Conservation (phyloP, 2,888 invertebrate genomes). For the Luffia ferchaultella region DNA sequence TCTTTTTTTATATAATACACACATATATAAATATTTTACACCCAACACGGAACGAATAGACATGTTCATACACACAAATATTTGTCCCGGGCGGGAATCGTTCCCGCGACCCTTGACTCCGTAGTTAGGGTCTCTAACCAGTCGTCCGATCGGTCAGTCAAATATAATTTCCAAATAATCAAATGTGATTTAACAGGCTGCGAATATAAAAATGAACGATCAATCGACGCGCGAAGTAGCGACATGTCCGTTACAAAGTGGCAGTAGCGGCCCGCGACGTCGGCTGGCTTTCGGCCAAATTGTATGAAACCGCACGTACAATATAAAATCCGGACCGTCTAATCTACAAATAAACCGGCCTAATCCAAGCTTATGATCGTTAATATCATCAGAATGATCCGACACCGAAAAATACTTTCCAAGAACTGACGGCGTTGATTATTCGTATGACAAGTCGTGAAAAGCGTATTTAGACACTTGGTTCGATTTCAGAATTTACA, state of each 20-base stretch:
- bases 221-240: background rate
- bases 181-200: background rate
- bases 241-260: background rate
- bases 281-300: background rate
- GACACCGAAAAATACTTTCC: background rate
- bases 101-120: no score
- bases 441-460: background rate
- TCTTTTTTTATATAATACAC: no score
- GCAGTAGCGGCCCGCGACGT: background rate
- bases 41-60: no score
- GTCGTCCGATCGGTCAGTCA: no score
- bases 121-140: no score
- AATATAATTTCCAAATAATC: no score
- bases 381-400: background rate
- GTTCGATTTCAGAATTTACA: no score
- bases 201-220: background rate
- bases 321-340: background rate
- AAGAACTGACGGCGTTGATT: background rate
- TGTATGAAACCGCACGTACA: background rate
- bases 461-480: background rate
- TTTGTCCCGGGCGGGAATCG: no score
- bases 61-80: no score
- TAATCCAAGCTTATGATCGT: background rate
- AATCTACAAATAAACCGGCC: background rate
- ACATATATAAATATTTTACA: no score